Evolutionary conservation across 2,888 invertebrate species (phyloP), one percentile per base, ranked within the genome.

Genomic region (Mechanitis messenoides): DNA sequence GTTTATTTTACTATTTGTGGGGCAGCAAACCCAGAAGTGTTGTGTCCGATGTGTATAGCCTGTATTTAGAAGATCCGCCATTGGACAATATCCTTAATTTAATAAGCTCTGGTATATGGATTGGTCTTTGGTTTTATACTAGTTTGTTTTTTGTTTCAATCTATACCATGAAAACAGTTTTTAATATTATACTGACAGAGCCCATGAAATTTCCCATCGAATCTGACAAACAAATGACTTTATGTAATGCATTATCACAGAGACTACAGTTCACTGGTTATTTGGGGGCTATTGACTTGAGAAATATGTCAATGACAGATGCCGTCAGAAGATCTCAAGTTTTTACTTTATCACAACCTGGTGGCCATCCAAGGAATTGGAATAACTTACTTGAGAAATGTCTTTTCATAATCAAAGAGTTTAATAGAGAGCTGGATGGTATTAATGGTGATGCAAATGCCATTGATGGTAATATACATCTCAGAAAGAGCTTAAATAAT

Each of bases 311-410:
- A 0, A 91, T 92, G 72, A 93, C 92, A 73, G 93, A 93, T 53
- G 76, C 85, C 33, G 57, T 67, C 0, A 90, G 95, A 71, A 91
- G 96, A 56, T 80, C 87, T 69, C 85, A 92, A 61, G 86, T 97
- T 53, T 97, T 94, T 76, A 91, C 92, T 12, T 84, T 96, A 0
- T 95, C 95, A 42, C 93, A 94, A 74, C 96, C 96, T 35, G 96
- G 96, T 31, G 96, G 96, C 42, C 96, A 96, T 81, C 96, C 97
- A 0, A 94, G 95, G 74, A 96, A 95, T 74, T 97, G 97, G 97
- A 95, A 94, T 73, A 91, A 92, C 68, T 79, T 97, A 9, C 78
- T 93, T 55, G 92, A 92, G 63, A 92, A 92, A 70, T 93, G 94
- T 75, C 78, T 95, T 9, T 80, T 80, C 45, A 84, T 93, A 0